Percentiles rank a stretch among this genome's conserved stretches.
Conservation (phyloP, 2,113 vertebrate genomes). For the Tetrax tetrax region DNA sequence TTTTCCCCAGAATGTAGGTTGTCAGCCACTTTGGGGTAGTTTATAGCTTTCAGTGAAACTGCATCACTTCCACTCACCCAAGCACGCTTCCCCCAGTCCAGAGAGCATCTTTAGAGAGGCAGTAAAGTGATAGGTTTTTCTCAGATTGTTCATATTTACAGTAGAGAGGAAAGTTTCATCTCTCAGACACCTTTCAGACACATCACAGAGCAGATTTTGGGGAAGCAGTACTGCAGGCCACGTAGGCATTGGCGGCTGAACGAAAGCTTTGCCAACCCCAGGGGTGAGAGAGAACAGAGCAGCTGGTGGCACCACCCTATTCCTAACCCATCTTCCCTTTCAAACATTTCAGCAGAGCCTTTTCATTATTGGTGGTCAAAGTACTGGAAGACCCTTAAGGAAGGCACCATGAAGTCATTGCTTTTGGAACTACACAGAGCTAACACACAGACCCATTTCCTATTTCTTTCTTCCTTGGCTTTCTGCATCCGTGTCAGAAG, state of each 20-base stretch:
- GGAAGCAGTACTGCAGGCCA: not conserved
- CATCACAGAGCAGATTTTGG: not conserved
- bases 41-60: not conserved
- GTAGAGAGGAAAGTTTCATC: not conserved
- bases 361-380: not conserved
- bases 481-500: not conserved
- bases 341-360: not conserved
- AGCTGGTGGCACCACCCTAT: not conserved
- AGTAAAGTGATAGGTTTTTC: not conserved
- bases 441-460: not conserved
- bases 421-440: not conserved
- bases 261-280: not conserved
- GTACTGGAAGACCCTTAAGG: not conserved
- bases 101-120: not conserved
- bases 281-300: not conserved
- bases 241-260: not conserved
- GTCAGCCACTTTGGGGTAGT: not conserved
- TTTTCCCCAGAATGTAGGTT: not conserved
- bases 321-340: not conserved
- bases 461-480: not conserved
- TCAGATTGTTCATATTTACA: not conserved
- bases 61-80: not conserved
- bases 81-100: not conserved
- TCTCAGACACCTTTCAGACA: constrained; percentile 23
- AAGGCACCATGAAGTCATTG: not conserved